Percentiles rank a stretch among this genome's conserved stretches.
Conservation (phyloP, 30 jellyfish, hydroid and myxozoan genomes). For the Chrysaora quinquecirrha region DNA sequence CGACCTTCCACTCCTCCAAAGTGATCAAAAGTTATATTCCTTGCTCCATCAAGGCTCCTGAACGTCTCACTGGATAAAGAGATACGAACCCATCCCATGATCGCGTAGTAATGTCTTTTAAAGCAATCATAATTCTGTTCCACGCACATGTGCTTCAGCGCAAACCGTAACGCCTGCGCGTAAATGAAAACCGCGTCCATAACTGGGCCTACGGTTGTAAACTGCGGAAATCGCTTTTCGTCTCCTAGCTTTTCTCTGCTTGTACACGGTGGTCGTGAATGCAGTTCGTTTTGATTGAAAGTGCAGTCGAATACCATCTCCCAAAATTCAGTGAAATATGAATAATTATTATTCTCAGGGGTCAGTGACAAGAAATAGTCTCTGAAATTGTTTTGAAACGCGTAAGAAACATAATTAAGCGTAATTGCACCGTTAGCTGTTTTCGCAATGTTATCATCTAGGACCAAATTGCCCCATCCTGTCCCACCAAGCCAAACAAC, state of each 20-base stretch:
- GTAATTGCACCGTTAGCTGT: conserved; percentile 50
- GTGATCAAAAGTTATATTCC: conserved; percentile 44
- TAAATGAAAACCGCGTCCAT: conserved; percentile 62
- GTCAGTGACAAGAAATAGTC: conserved; percentile 55
- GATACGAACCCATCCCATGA: conserved; percentile 18
- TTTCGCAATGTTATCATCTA: background rate
- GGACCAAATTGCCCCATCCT: conserved; percentile 49
- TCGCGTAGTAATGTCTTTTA: conserved; percentile 8
- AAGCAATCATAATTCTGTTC: conserved; percentile 22
- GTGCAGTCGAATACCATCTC: conserved; percentile 59
- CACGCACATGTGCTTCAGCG: conserved; percentile 34
- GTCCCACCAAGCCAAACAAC: conserved; percentile 62
- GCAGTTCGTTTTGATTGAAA: background rate
- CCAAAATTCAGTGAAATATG: conserved; percentile 62
- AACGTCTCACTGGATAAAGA: conserved; percentile 15
- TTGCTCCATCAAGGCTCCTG: background rate
- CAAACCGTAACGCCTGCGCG: conserved; percentile 42
- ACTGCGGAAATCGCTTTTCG: conserved; percentile 11
- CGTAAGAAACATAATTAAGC: conserved; percentile 6
- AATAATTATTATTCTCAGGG: conserved; percentile 31
- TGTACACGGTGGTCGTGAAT: conserved; percentile 23
- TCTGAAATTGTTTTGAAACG: conserved; percentile 13
- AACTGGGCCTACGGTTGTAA: conserved; percentile 44
- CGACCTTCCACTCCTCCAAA: conserved; percentile 66
- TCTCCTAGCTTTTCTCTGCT: conserved; percentile 42